A percentile compares a stretch with the other conserved stretches of the same genome.
phyloP scores from a whole-genome alignment of 92 coral and sea anemone genomes.

The Phenganax subtilis region DNA sequence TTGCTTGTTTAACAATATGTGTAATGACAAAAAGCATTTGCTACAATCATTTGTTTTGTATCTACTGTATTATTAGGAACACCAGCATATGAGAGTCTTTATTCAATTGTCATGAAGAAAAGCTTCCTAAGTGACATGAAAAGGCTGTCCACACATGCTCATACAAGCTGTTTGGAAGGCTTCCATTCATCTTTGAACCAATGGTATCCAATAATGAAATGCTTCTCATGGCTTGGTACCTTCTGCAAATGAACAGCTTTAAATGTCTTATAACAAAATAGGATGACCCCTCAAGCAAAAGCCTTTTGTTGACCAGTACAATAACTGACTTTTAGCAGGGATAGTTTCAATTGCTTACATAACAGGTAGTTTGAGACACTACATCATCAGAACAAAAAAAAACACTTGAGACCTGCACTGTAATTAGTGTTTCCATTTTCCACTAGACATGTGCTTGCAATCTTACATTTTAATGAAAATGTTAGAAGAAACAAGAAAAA shows the following conservation, averaged over 20 bases:
- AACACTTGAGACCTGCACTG: not conserved
- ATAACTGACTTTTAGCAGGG: not conserved
- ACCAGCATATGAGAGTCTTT: slow-evolving; percentile 47
- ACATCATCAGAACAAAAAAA: not conserved
- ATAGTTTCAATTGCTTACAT: not conserved
- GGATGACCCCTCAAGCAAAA: not conserved
- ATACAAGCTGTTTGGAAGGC: slow-evolving; percentile 49
- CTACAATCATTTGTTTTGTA: no score
- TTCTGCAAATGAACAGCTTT: slow-evolving; percentile 40
- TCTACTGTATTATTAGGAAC: slow-evolving; percentile 14
- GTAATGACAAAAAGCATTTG: not conserved
- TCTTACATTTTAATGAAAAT: slow-evolving; percentile 48
- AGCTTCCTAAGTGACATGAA: slow-evolving; percentile 44
- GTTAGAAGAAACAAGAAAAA: slow-evolving; percentile 24
- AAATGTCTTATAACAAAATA: not conserved
- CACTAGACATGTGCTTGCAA: slow-evolving; percentile 41
- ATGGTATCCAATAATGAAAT: slow-evolving; percentile 50
- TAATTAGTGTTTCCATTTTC: not conserved
- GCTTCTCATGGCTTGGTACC: slow-evolving; percentile 53
- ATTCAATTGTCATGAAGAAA: slow-evolving; percentile 42
- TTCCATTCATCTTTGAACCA: slow-evolving; percentile 47
- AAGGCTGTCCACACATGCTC: slow-evolving; percentile 39
- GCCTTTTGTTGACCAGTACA: not conserved
- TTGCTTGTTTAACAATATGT: not conserved
- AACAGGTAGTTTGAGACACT: not conserved